These are phyloP conservation scores for Gadus macrocephalus DNA, from an alignment of 2,113 vertebrate species.

Conservation along the genomic window DNA sequence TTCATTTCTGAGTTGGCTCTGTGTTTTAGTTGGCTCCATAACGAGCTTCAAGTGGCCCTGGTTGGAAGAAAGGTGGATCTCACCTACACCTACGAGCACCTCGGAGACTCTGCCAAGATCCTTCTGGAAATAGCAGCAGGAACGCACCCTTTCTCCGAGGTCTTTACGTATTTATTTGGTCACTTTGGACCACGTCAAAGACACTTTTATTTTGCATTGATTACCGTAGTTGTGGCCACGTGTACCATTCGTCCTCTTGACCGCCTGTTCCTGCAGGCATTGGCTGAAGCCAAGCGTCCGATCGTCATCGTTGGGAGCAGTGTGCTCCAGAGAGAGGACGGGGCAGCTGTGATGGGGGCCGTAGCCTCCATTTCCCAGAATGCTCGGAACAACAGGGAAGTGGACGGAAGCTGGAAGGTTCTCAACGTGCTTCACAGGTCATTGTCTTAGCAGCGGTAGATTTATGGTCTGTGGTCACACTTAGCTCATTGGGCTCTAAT, in stretches of 20 bases:
- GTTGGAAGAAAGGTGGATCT: conserved; percentile 82
- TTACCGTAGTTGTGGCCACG: too few species aligned
- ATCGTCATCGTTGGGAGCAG: conserved; percentile 87
- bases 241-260: background rate
- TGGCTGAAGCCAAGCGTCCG: conserved; percentile 80
- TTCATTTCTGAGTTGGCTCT: conserved; percentile 2
- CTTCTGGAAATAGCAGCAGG: conserved; percentile 80
- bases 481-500: background rate
- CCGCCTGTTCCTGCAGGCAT: conserved; percentile 60
- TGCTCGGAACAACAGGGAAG: conserved; percentile 71
- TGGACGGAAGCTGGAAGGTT: conserved; percentile 83
- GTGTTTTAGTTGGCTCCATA: conserved; percentile 84
- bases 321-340: conserved; percentile 83
- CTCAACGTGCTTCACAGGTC: conserved; percentile 94
- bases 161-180: conserved; percentile 31
- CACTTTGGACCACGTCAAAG: background rate
- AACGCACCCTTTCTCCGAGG: conserved; percentile 79
- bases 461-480: conserved; percentile 2
- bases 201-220: too few species aligned
- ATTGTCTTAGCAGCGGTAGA: conserved; percentile 10
- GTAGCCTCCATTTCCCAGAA: conserved; percentile 84
- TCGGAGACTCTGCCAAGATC: conserved; percentile 81
- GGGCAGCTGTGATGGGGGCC: conserved; percentile 82
- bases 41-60: conserved; percentile 83
- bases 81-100: conserved; percentile 83